A percentile compares a stretch with the other conserved stretches of the same genome.
Conservation (phyloP, 2,888 invertebrate genomes). For the Tridacna gigas region DNA sequence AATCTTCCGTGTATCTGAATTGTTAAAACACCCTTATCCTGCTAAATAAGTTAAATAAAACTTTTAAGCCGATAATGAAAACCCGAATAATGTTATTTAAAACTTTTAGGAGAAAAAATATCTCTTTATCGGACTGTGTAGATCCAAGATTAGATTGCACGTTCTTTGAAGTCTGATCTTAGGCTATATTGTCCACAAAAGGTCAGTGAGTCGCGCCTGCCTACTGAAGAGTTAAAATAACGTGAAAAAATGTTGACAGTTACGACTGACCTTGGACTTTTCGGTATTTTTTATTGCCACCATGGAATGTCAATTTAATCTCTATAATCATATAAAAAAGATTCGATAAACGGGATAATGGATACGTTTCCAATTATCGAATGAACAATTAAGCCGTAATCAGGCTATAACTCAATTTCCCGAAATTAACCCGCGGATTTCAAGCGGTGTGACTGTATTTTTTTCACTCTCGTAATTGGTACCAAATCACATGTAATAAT, state of each 20-base stretch:
- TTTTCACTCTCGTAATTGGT: conserved; percentile 16
- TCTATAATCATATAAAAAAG: neutral
- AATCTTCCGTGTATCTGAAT: neutral
- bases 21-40: no score
- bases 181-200: no score
- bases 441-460: conserved; percentile 13
- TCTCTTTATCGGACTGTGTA: no score
- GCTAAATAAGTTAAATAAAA: no score
- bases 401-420: neutral
- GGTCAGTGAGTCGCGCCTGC: no score
- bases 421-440: conserved; percentile 23
- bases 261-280: neutral
- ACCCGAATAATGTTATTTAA: no score
- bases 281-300: neutral
- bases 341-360: neutral
- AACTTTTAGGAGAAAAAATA: no score
- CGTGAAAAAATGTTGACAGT: neutral
- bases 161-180: no score
- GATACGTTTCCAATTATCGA: conserved; percentile 7
- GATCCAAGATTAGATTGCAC: no score
- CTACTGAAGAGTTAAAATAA: no score
- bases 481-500: conserved; percentile 9
- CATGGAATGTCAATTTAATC: neutral
- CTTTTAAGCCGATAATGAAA: no score
- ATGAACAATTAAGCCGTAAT: conserved; percentile 6